phyloP scores from a whole-genome alignment of 2,888 invertebrate species.

The Branchinecta sandiegonensis region DNA sequence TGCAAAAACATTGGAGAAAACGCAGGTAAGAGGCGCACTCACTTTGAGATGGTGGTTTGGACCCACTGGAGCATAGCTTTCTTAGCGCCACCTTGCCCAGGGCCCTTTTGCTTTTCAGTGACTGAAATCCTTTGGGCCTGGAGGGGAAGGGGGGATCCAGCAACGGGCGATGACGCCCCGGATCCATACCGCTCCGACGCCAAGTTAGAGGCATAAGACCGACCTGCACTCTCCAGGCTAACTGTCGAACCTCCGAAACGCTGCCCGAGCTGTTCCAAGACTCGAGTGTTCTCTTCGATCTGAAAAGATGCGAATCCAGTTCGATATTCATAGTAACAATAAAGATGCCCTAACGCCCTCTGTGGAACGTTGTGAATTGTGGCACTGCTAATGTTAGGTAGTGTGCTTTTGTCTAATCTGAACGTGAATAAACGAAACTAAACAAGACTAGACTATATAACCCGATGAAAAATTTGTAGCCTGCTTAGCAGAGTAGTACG shows the following conservation, averaged over 20 bases:
- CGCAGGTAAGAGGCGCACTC: conserved; percentile 4
- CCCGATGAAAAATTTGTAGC: too few species aligned
- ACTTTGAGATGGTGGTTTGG: conserved; percentile 73
- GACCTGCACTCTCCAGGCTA: conserved; percentile 28
- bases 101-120: conserved; percentile 19
- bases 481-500: too few species aligned
- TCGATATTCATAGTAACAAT: too few species aligned
- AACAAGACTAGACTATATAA: too few species aligned
- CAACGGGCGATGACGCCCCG: conserved; percentile 32
- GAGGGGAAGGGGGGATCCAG: conserved; percentile 39
- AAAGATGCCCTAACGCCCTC: too few species aligned
- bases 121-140: conserved; percentile 43
- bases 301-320: conserved; percentile 33
- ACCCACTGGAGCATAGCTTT: conserved; percentile 89
- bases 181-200: conserved; percentile 24
- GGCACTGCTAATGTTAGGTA: too few species aligned
- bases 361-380: too few species aligned
- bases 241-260: conserved; percentile 56
- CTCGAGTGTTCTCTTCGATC: conserved; percentile 90
- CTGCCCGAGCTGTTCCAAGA: conserved; percentile 67
- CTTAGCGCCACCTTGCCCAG: conserved; percentile 38
- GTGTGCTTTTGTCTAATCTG: too few species aligned
- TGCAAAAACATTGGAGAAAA: conserved; percentile 9
- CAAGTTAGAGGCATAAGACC: conserved; percentile 19
- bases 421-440: too few species aligned